Base-by-base conservation (phyloP, 1,140 invertebrate genomes). In the Apocrypta bakeri region DNA sequence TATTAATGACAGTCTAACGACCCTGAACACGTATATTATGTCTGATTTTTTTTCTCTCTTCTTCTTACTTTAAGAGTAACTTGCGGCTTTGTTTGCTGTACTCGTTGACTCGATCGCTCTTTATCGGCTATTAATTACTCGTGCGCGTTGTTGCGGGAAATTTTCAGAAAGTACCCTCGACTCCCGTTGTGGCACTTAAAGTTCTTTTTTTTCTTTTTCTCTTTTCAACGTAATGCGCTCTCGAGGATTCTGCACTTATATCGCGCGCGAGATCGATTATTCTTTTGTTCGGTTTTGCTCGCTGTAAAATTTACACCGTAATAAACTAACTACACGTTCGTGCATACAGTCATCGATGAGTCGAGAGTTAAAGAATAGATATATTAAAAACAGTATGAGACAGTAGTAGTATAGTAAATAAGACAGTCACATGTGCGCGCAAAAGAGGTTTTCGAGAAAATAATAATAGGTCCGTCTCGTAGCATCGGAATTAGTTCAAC, bases 371-470 rank as follows among this genome's bases (percentile, higher is more conserved):
- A n/a, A n/a, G n/a, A n/a, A n/a, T n/a, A n/a, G n/a, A n/a, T n/a
- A n/a, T n/a, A n/a, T n/a, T n/a, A n/a, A n/a, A n/a, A n/a, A n/a
- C n/a, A n/a, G n/a, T n/a, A n/a, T n/a, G n/a, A n/a, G n/a, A n/a
- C n/a, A n/a, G n/a, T n/a, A 37, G 33, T 4, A 37, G 9, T 37
- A 37, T 37, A 37, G 9, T 9, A 4, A n/a, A 37, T 37, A 37
- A 9, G 9, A 37, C 33, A 37, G 33, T 37, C 33, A 37, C 33
- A 9, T 9, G 33, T 9, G 33, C 33, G 33, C 9, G 3, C 68
- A 31, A 71, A 56, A 56, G 48, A 31, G 12, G 14, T 17, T 69
- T 71, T 79, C 17, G 42, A 79, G 64, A 71, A 29, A 31, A 71
- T 21, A 69, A 79, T 79, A 29, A 69, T 71, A 48, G 25, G 66